phyloP scores from a whole-genome alignment of 2,888 invertebrate genomes.

The Strigamia maritima region DNA sequence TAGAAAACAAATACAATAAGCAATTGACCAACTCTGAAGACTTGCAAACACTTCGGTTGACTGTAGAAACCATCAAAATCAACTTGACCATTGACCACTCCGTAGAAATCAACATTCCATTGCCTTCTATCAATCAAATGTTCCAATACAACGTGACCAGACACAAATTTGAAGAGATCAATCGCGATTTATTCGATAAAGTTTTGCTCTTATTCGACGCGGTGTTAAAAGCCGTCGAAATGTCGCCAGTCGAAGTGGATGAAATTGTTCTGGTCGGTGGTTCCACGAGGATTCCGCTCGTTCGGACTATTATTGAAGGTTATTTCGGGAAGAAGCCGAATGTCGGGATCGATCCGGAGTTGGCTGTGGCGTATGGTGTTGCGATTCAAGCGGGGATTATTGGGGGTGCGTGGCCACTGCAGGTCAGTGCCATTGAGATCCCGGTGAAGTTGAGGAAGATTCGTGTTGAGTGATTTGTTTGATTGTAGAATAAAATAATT shows the following conservation, averaged over 20 bases:
- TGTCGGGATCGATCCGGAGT: conserved; percentile 54
- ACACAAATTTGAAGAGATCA: conserved; percentile 53
- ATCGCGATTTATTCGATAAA: conserved; percentile 53
- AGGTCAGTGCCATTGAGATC: conserved; percentile 53
- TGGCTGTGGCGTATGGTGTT: conserved; percentile 56
- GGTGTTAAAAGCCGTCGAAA: conserved; percentile 51
- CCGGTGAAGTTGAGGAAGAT: conserved; percentile 42
- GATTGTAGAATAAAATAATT: not conserved
- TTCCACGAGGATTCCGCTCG: conserved; percentile 55
- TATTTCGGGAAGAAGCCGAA: conserved; percentile 52
- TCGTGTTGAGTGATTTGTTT: conserved; percentile 37
- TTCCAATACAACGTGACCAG: conserved; percentile 50
- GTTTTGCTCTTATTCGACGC: conserved; percentile 54
- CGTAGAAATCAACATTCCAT: conserved; percentile 31
- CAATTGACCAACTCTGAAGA: conserved; percentile 14
- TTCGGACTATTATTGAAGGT: conserved; percentile 53
- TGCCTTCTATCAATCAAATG: conserved; percentile 30
- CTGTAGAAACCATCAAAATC: conserved; percentile 37
- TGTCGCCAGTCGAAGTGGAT: conserved; percentile 52
- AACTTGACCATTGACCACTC: conserved; percentile 26
- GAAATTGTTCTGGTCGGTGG: conserved; percentile 58
- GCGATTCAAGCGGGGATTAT: conserved; percentile 57
- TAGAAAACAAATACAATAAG: not conserved
- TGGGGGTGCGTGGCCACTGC: conserved; percentile 57
- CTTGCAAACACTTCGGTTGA: conserved; percentile 36